Evolutionary conservation across 1,140 invertebrate genomes (phyloP), one percentile per base, ranked within the genome.

Genomic region (Camponotus pennsylvanicus): DNA sequence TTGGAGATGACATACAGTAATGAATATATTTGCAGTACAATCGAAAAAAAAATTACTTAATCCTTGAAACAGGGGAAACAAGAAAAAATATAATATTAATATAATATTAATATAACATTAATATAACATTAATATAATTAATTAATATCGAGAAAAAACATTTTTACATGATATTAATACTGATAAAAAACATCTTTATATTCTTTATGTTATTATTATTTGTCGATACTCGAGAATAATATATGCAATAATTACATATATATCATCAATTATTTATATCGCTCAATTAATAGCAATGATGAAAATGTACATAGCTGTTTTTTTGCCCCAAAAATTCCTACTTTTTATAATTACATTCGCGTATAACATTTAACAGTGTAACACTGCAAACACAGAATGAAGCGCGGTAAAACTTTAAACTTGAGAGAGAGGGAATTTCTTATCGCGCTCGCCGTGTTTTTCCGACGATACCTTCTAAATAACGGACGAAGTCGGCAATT

Each of bases 401-500:
- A n/a, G 40, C 40, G 45, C 21, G 32, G 8, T 40, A 45, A 13
- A 49, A 69, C 32, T 42, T 80, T 8, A 80, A 40, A 27, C 37
- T 49, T 69, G 61, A 52, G 15, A 52, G 52, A 79, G 32, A 69
- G 15, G 15, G 1, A 52, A 18, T n/a, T 69, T 55, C 45, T 77
- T 66, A 52, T 52, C 15, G 49, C 61, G n/a, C 42, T 1, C 15
- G 8, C 21, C 21, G 21, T 9, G 61, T 67, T 80, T 70, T 80
- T 80, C 57, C 34, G 3, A 32, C 21, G 21, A 18, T 70, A 32
- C 40, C 49, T 57, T 80, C 66, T 57, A 55, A 80, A 80, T 80
- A 80, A 80, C 37, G 37, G 37, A 37, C 49, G 18, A 80, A 80
- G 66, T 57, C 49, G 78, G 75, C 55, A 57, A 83, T 75, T 21